Percentiles rank a stretch among this genome's conserved stretches.
Evolutionary conservation across 2,888 invertebrate genomes (phyloP).

Genomic region (Piscicola geometra): DNA sequence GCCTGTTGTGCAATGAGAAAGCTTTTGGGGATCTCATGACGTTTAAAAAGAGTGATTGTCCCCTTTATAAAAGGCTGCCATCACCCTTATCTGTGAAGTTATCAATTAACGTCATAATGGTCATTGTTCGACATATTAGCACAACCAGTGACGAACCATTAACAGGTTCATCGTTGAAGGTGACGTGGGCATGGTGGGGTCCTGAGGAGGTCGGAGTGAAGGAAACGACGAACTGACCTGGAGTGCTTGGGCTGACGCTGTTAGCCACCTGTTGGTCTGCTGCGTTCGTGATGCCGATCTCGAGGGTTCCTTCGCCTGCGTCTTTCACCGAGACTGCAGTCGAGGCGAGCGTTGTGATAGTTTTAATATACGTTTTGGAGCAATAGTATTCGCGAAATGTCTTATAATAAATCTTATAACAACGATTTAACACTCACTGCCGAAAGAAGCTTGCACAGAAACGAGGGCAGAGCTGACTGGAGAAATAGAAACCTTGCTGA

Average conservation of each 20-base stretch:
- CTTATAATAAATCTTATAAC: too few relatives aligned
- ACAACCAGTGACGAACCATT: conserved; percentile 54
- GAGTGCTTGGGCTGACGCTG: conserved; percentile 57
- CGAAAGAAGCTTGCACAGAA: conserved; percentile 86
- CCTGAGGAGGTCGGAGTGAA: conserved; percentile 84
- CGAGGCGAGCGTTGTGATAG: too few relatives aligned
- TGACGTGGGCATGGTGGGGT: conserved; percentile 80
- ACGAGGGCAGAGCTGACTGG: conserved; percentile 79
- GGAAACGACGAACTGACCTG: conserved; percentile 76
- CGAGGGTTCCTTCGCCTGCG: conserved; percentile 96
- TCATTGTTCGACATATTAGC: too few relatives aligned
- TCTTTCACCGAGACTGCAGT: conserved; percentile 88
- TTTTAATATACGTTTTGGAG: too few relatives aligned
- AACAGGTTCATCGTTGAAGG: conserved; percentile 60
- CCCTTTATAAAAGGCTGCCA: too few relatives aligned
- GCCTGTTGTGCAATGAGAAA: conserved; percentile 43
- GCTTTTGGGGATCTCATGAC: too few relatives aligned
- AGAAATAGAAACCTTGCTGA: conserved; percentile 83
- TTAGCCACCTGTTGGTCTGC: conserved; percentile 96
- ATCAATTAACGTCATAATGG: too few relatives aligned
- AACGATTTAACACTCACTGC: conserved; percentile 75
- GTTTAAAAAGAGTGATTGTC: too few relatives aligned
- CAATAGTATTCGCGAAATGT: too few relatives aligned
- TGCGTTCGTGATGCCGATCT: conserved; percentile 80
- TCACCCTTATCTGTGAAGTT: too few relatives aligned